Base-by-base conservation (phyloP, 1,140 invertebrate genomes). In the Brachionus rubens region DNA sequence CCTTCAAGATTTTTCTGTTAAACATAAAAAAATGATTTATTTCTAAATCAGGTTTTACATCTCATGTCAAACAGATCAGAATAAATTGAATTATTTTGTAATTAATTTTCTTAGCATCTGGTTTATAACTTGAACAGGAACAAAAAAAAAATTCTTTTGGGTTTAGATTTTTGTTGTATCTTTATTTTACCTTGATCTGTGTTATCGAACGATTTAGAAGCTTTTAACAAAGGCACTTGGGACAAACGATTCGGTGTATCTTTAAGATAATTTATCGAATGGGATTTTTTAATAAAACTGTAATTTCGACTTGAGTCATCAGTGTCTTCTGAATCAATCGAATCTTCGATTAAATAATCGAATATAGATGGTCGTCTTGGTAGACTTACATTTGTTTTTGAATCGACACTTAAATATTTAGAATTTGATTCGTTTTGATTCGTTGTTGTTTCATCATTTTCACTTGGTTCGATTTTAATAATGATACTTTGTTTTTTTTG, bases 291-390 rank as follows among this genome's bases (percentile, higher is more conserved):
- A 16, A 59, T 59, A 33, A 59, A 59, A 10, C 28, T 59, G 30
- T 16, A n/a, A 36, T 36, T 59, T 59, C 36, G 33, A 36, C 9
- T 36, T 1, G 28, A n/a, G 16, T 59, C 54, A 6, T 59, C 54
- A 19, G 36, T 36, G n/a, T 59, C 54, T 14, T 28, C 59, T n/a
- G 36, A 43, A 43, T 65, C 21, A 2, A 65, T 14, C 36, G 59
- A 65, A 14, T 65, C 59, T n/a, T 65, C 36, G 24, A 43, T 65
- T 0, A 65, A 24, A 28, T 65, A 65, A 41, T 65, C 59, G n/a
- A 65, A 65, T 24, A 65, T 43, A 9, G 59, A 65, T 36, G 59
- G 59, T 41, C 59, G 33, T 14, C 59, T 14, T 4, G 59, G 59
- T 33, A 59, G 36, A 19, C n/a, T 36, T 36, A 9, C 33, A 36